A percentile compares a stretch with the other conserved stretches of the same genome.
Evolutionary conservation across 2,888 invertebrate species (phyloP).

Genomic region (Lepidocyrtinus sp.): DNA sequence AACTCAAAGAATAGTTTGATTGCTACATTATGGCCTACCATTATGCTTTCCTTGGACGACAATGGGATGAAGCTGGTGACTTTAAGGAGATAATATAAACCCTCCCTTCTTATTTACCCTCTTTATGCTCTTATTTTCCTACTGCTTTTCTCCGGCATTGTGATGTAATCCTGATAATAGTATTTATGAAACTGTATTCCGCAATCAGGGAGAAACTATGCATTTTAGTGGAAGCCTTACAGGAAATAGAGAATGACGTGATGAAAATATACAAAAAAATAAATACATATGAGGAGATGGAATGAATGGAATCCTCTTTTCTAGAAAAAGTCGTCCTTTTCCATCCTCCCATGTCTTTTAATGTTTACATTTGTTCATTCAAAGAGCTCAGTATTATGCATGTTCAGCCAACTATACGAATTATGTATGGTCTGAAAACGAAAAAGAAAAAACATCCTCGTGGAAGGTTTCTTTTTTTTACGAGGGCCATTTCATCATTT

Average conservation of each 20-base stretch:
- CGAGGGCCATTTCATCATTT: conserved; percentile 34
- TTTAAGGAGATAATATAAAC: no score
- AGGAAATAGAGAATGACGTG: background rate
- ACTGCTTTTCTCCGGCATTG: no score
- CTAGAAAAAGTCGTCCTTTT: background rate
- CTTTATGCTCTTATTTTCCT: no score
- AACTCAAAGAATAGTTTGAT: no score
- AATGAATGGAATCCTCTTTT: background rate
- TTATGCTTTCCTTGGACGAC: no score
- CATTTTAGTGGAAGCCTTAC: background rate
- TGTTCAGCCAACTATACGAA: conserved; percentile 23
- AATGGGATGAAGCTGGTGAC: no score
- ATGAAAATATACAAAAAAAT: background rate
- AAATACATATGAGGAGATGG: no score
- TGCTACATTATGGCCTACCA: no score
- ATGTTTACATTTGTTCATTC: conserved; percentile 10
- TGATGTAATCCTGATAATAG: conserved; percentile 20
- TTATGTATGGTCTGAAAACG: conserved; percentile 20
- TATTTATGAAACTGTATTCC: background rate
- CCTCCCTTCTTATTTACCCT: no score
- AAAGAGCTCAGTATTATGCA: conserved; percentile 26
- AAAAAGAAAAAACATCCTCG: conserved; percentile 23
- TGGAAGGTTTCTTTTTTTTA: conserved; percentile 33
- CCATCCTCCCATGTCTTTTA: background rate
- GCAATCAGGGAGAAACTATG: background rate